Base-by-base conservation (phyloP, 2,888 invertebrate genomes). In the Rosalia funebris region DNA sequence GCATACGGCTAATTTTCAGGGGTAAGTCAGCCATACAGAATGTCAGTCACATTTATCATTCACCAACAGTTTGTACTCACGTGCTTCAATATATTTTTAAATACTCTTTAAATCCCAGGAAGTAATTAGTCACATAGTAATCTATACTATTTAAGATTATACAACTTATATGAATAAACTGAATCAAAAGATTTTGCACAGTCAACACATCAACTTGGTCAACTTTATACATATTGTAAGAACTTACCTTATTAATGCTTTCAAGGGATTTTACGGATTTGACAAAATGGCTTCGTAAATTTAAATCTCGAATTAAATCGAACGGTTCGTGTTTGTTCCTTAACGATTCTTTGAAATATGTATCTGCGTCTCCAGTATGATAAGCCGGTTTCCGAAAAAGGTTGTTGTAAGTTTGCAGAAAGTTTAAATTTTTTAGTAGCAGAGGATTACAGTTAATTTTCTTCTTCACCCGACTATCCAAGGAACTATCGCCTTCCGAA, bases 281-380 rank as follows among this genome's bases (percentile, higher is more conserved):
- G 34, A 60, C 46, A 41, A 64, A 46, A 39, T 41, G 47, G 5
- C 53, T 53, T 25, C 53, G 32, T 17, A 67, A 36, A 16, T 67
- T 47, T 11, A 74, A 53, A 17, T 72, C 69, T 14, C 66, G 66
- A 7, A 73, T 63, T 36, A 77, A 65, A 57, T 79, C 76, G 41
- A 78, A 72, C 14, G 75, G 70, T 37, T 75, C 72, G 72, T 77
- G 34, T 34, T 34, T 77, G 57, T 74, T 77, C 46, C 82, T 72
- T 47, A 82, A 69, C 12, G 74, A 75, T 36, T 77, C 72, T 56
- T 66, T 74, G 57, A 81, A 81, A 62, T 74, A 75, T 1, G 72
- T 63, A 36, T 80, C 79, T 0, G 78, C 76, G 71, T 79, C 77
- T n/a, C 79, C 80, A 17, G 71, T 71, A 54, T 71, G 64, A 4